Percentiles rank a stretch among this genome's conserved stretches.
Evolutionary conservation across 2,113 vertebrate species (phyloP).

Genomic region (Camelus bactrianus): DNA sequence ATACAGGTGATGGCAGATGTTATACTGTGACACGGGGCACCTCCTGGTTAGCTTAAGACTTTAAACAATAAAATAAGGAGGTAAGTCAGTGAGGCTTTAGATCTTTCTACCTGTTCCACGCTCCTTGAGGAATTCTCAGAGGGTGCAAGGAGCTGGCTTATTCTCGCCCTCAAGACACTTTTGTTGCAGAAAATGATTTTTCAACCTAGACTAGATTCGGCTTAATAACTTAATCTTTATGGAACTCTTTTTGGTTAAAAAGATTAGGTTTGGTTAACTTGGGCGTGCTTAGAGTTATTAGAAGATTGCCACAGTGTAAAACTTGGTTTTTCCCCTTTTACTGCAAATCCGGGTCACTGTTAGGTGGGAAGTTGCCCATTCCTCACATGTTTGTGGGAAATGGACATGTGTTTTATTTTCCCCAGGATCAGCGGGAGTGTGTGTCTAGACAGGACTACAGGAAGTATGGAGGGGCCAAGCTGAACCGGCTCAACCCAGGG

Average conservation of each 20-base stretch:
- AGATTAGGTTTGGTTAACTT: not conserved
- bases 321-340: not conserved
- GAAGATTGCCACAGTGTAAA: not conserved
- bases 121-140: not conserved
- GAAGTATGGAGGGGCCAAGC: conserved; percentile 91
- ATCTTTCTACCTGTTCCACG: not conserved
- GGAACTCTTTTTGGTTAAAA: not conserved
- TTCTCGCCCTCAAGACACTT: not conserved
- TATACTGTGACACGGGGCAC: rapidly evolving
- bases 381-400: not conserved
- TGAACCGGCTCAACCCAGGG: conserved; percentile 93
- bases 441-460: conserved; percentile 95
- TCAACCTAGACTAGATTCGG: rapidly evolving
- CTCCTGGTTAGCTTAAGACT: not conserved
- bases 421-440: conserved; percentile 94
- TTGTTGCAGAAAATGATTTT: not conserved
- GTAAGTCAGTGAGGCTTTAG: rapidly evolving
- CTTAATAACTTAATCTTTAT: not conserved
- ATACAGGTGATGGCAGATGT: rapidly evolving
- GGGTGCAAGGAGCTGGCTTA: too few relatives aligned
- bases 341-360: rapidly evolving
- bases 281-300: not conserved
- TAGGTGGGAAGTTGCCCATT: not conserved
- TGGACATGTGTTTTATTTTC: not conserved
- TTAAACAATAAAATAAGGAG: not conserved